Percentiles rank a stretch among this genome's conserved stretches.
Evolutionary conservation across 2,797 vertebrate species (phyloP).

Genomic region (Peromyscus nudipes): DNA sequence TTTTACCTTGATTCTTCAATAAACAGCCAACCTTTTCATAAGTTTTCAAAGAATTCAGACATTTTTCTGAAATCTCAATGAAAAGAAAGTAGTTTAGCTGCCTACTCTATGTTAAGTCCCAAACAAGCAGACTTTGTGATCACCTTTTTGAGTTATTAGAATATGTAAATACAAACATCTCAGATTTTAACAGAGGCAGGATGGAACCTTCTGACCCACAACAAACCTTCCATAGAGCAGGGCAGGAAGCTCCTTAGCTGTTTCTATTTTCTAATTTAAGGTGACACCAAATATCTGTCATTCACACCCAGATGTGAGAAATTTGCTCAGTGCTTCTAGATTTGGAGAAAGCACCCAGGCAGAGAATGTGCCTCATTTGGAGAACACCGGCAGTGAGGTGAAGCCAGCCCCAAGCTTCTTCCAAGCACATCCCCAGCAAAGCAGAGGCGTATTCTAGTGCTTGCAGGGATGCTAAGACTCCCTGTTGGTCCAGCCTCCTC

Average conservation of each 20-base stretch:
- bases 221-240: neutral
- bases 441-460: neutral
- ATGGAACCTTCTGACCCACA: slow-evolving; percentile 3
- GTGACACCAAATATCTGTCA: slow-evolving; percentile 41
- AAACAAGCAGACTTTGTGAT: neutral
- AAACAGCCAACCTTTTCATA: neutral
- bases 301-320: slow-evolving; percentile 52
- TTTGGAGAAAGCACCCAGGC: neutral
- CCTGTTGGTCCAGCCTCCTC: neutral
- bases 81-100: neutral
- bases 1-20: neutral
- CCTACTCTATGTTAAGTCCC: neutral
- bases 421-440: too few species aligned
- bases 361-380: neutral
- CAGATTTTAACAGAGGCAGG: neutral
- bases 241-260: neutral
- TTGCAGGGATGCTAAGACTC: neutral
- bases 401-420: neutral
- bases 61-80: slow-evolving; percentile 11
- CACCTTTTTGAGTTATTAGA: neutral
- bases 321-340: slow-evolving; percentile 42
- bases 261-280: slow-evolving; percentile 68
- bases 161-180: slow-evolving; percentile 2
- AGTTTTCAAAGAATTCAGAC: neutral
- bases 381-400: rapidly evolving